Base-by-base conservation (phyloP, 2,797 vertebrate genomes). In the Alcedo atthis region DNA sequence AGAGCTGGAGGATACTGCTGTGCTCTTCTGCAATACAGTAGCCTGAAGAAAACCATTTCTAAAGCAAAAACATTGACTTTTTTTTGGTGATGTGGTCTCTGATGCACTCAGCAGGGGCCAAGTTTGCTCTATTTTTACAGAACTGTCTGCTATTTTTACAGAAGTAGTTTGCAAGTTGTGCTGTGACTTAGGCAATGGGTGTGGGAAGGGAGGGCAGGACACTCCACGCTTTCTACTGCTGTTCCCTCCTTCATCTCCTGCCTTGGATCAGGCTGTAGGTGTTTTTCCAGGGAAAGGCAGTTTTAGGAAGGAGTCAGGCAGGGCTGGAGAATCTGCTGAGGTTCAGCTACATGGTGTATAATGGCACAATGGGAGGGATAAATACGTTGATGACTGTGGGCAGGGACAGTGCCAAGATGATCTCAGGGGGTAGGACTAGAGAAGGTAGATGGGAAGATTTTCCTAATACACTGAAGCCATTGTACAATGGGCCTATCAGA, bases 71-170 rank as follows among this genome's bases (percentile, higher is more conserved):
- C 76, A 95, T 46, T 80, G 64, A 89, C 70, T 92, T 87, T 63
- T 94, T 87, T 94, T 88, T 68, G 46, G 43, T 74, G 73, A 86
- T 91, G 87, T 66, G 82, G 85, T 91, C 82, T 85, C 89, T 94
- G 80, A 82, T 93, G 85, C 89, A 75, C 57, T 83, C 83, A 82
- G 67, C 24, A 63, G 75, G 71, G n/a, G 55, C 43, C 15, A 93
- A 48, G 63, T 69, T 90, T 87, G 73, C 90, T 94, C 90, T 94
- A 14, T 94, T 95, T 95, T 95, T 94, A 61, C 5, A 2, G 88
- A 87, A 85, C 79, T 93, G 79, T 67, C 93, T 90, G 81, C 62
- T 90, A 70, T 92, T 94, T 94, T 95, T 85, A 49, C 79, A 90
- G 28, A 87, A 85, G 73, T 4, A 51, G 43, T 85, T 95, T 59